Base-by-base conservation (phyloP, 2,888 invertebrate genomes). In the Caradrina clavipalpis region DNA sequence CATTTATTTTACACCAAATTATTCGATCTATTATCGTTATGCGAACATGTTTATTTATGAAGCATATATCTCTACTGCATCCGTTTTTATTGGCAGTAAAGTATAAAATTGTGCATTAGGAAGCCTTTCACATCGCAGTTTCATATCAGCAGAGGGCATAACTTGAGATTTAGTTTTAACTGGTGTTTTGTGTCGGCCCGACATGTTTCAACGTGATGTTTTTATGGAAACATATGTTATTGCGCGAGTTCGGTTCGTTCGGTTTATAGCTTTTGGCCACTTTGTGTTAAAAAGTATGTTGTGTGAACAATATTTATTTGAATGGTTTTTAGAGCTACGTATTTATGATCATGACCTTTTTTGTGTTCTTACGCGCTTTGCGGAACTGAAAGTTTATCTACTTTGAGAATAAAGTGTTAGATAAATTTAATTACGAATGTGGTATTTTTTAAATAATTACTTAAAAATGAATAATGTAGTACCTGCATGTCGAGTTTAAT, bases 61-160 rank as follows among this genome's bases (percentile, higher is more conserved):
- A 84, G 86, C 88, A 88, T 89, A 89, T 91, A 90, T 90, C 87
- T 89, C 88, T 84, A 85, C 88, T 85, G 86, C 88, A 85, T 87
- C 87, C 89, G 89, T 80, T 92, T 95, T 95, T 95, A 95, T 93
- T 88, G 94, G 90, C 90, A 93, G 84, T 95, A 94, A 95, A 95
- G 91, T 92, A 92, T 91, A 90, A 93, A 94, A 94, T 93, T 94
- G 90, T 89, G 88, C 90, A 93, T 95, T 94, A 94, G 94, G 92
- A 91, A 89, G 88, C 92, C 92, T 92, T 94, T 93, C 94, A 94
- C 93, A 93, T 92, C 84, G 83, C 78, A 80, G 88, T 87, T 87
- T 91, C 92, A 90, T 92, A 92, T 93, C 92, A 88, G 86, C 76
- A 82, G 81, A 83, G 87, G 82, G 88, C 89, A 93, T 95, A 93